Percentiles rank a stretch among this genome's conserved stretches.
These are phyloP conservation scores for Sceloporus undulatus DNA, from an alignment of 2,113 vertebrate species.

Conservation along the genomic window DNA sequence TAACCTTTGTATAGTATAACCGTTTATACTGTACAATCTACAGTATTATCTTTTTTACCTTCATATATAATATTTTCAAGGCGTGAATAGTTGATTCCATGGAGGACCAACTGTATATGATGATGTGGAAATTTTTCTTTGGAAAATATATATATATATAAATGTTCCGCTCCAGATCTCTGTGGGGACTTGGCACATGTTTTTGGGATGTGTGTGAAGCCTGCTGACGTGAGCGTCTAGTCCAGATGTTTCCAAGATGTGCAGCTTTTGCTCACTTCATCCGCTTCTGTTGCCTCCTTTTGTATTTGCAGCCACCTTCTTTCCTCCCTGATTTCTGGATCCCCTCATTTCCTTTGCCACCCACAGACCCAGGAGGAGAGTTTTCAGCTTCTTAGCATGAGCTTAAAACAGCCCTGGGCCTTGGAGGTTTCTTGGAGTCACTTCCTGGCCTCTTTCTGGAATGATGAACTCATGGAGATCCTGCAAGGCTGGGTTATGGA, in stretches of 20 bases:
- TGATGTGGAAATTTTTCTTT: no score
- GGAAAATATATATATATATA: no score
- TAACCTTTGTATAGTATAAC: no score
- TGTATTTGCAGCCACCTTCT: neutral
- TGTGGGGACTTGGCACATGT: neutral
- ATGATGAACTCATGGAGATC: neutral
- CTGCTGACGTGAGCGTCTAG: neutral
- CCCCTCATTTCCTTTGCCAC: neutral
- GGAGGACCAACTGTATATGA: no score
- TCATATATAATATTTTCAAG: no score
- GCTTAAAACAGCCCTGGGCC: neutral
- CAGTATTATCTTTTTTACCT: no score
- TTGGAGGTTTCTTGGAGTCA: neutral
- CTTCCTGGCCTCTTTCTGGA: neutral
- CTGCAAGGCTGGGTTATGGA: neutral
- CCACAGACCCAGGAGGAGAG: neutral
- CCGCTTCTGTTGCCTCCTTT: neutral
- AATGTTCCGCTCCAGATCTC: no score
- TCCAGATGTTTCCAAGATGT: neutral
- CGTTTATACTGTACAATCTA: no score
- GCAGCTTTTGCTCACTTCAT: neutral
- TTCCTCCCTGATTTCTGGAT: neutral
- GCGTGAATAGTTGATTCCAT: no score
- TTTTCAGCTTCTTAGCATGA: neutral
- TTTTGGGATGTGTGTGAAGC: neutral